Conservation (phyloP, 2,888 invertebrate species). For the Cryptosula pallasiana region DNA sequence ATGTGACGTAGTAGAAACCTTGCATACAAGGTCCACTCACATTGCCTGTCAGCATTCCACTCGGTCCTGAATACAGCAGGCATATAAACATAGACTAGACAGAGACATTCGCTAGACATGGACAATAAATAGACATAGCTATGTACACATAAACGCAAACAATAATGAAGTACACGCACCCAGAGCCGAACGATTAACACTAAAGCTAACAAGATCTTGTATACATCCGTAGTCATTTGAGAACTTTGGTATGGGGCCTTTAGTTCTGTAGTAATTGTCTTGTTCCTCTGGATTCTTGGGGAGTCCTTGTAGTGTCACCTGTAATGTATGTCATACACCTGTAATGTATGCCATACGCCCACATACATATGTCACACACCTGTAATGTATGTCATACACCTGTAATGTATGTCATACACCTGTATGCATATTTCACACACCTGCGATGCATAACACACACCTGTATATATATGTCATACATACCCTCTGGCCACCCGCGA, state of each 20-base stretch:
- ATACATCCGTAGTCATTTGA: constrained; percentile 54
- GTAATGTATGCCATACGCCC: not conserved
- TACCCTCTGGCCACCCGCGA: constrained; percentile 33
- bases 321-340: constrained; percentile 1
- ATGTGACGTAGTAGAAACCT: constrained; percentile 54
- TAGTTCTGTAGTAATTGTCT: constrained; percentile 52
- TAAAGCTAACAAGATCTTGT: constrained; percentile 52
- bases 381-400: too few relatives aligned
- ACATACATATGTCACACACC: too few relatives aligned
- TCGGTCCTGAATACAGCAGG: constrained; percentile 39
- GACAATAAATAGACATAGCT: too few relatives aligned
- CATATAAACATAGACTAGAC: too few relatives aligned
- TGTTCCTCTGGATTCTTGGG: constrained; percentile 53
- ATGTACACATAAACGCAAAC: too few relatives aligned
- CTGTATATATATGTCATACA: too few relatives aligned
- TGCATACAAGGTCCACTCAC: constrained; percentile 55
- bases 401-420: too few relatives aligned
- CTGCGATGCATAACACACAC: too few relatives aligned
- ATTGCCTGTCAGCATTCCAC: constrained; percentile 53
- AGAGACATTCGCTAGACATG: too few relatives aligned
- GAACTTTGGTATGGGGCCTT: constrained; percentile 54
- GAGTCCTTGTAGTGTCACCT: constrained; percentile 53
- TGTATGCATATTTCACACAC: too few relatives aligned
- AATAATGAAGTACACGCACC: too few relatives aligned
- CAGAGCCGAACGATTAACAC: constrained; percentile 42